Conservation (phyloP, 2,113 vertebrate species). For the Chauna torquata region DNA sequence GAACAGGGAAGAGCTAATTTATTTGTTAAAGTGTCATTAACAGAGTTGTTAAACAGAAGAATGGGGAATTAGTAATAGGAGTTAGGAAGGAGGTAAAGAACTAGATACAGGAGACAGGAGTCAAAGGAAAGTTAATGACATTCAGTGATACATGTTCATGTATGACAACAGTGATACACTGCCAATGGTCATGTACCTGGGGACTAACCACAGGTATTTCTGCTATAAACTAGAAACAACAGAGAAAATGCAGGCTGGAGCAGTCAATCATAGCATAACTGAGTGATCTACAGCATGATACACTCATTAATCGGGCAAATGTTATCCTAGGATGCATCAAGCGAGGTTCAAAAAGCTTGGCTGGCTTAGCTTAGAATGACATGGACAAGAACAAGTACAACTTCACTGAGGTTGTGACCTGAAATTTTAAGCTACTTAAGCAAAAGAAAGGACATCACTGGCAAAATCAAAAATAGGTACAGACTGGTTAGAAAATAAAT, state of each 20-base stretch:
- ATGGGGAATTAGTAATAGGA: fast-evolving
- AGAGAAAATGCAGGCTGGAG: background rate
- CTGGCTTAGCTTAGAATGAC: background rate
- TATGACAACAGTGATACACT: background rate
- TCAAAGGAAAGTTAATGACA: background rate
- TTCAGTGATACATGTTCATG: background rate
- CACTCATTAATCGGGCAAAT: background rate
- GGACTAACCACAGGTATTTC: background rate
- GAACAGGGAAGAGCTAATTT: background rate
- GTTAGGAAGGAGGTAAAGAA: background rate
- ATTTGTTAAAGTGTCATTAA: background rate
- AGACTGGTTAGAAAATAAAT: background rate
- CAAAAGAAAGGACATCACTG: background rate
- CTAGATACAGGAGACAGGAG: background rate
- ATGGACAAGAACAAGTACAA: background rate
- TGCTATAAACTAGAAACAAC: background rate
- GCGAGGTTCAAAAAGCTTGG: background rate
- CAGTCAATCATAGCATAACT: background rate
- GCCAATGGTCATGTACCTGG: background rate
- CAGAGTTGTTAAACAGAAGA: background rate
- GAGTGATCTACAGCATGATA: background rate
- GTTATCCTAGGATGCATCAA: background rate
- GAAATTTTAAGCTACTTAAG: background rate
- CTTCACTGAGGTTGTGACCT: background rate
- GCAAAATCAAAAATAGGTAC: background rate